phyloP scores from a whole-genome alignment of 2,797 vertebrate species.

The Periophthalmus magnuspinnatus region DNA sequence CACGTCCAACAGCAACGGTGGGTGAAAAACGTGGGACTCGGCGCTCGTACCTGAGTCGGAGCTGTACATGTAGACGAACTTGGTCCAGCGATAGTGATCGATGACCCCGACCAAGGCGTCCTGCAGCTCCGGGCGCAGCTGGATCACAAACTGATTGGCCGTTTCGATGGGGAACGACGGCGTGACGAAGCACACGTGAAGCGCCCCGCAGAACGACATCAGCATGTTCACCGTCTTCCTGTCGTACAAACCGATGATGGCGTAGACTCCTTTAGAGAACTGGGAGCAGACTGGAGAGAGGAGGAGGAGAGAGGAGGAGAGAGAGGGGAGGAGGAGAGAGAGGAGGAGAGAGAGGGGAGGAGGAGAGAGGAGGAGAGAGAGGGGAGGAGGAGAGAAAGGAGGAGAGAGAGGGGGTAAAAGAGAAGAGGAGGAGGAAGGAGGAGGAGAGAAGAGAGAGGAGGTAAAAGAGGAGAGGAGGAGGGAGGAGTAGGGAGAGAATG shows the following conservation, averaged over 20 bases:
- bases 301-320: not conserved
- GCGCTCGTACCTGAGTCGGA: constrained; percentile 86
- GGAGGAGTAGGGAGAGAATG: no score
- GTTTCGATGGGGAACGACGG: constrained; percentile 97
- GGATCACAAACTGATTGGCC: constrained; percentile 97
- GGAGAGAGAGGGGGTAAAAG: no score
- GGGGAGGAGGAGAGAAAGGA: no score
- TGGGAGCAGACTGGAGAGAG: constrained; percentile 90
- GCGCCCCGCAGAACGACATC: constrained; percentile 96
- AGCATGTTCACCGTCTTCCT: constrained; percentile 98
- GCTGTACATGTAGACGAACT: constrained; percentile 98
- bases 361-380: no score
- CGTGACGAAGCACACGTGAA: constrained; percentile 97
- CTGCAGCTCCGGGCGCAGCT: constrained; percentile 95
- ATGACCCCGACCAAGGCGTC: constrained; percentile 95
- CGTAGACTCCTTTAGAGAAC: constrained; percentile 98
- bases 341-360: not conserved
- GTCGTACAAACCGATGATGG: constrained; percentile 99
- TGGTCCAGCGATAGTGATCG: constrained; percentile 94
- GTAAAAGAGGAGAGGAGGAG: no score
- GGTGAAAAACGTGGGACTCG: no score
- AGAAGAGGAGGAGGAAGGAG: no score
- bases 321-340: no score
- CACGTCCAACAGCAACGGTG: no score
- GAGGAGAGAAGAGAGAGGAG: no score